Conservation (phyloP, 2,113 vertebrate species). For the Pantherophis guttatus region DNA sequence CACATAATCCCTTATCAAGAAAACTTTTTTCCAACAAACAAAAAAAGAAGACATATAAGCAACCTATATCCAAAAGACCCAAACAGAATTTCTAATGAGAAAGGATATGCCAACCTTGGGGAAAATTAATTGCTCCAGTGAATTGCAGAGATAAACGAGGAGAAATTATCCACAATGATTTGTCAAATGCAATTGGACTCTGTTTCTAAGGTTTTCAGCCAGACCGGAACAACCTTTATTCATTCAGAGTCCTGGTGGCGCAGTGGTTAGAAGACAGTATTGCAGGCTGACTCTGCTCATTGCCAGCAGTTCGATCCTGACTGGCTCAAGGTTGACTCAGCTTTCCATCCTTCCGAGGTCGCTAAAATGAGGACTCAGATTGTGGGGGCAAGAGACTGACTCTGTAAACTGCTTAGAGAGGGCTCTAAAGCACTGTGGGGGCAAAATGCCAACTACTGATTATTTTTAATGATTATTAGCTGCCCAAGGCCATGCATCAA, state of each 20-base stretch:
- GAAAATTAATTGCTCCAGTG: constrained; percentile 75
- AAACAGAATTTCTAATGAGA: constrained; percentile 68
- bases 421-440: no score
- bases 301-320: no score
- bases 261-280: no score
- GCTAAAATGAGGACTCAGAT: no score
- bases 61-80: constrained; percentile 60
- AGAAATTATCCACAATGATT: constrained; percentile 75
- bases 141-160: constrained; percentile 75
- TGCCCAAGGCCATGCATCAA: background rate
- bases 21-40: constrained; percentile 20
- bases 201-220: constrained; percentile 45
- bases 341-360: no score
- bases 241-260: background rate
- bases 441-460: background rate
- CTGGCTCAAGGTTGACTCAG: no score
- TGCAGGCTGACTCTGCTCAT: no score
- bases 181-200: constrained; percentile 64
- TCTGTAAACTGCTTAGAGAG: no score
- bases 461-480: background rate
- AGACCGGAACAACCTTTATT: constrained; percentile 36
- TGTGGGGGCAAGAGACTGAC: no score
- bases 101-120: constrained; percentile 67
- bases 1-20: constrained; percentile 62
- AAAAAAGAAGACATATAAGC: constrained; percentile 25